Evolutionary conservation across 2,113 vertebrate genomes (phyloP), one percentile per base, ranked within the genome.

Genomic region (Malurus alboscapulatus): DNA sequence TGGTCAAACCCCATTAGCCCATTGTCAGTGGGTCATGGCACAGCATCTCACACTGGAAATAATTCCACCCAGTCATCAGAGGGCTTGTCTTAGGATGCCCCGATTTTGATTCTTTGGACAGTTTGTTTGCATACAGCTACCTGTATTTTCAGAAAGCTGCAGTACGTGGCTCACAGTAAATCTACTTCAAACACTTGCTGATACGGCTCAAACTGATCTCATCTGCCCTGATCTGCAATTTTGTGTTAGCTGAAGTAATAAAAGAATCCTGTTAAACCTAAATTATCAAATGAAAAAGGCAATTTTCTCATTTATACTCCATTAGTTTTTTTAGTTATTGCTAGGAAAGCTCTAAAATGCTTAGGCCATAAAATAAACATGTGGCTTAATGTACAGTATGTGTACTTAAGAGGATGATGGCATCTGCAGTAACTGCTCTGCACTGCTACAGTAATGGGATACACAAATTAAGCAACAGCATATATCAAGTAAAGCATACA

Each of bases 301-400:
- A 61, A 84, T 96, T 95, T 95, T 94, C 92, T 93, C 92, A 96
- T 78, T 86, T 93, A 94, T 94, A 84, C 80, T 92, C 94, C 73
- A 89, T 86, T 87, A 87, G 90, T 88, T 92, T 96, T 94, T 94
- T 93, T 95, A 93, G 89, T 95, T 91, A 96, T 93, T 94, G 92
- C 88, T 91, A 94, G 65, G 88, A 83, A 91, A 94, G 80, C 84
- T 95, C 87, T 95, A 82, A 92, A 96, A 96, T 92, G 88, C 80
- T 96, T 84, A 94, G 92, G 75, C 76, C 89, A 94, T 96, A 95
- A 94, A 96, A 96, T 96, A 93, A 96, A 95, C 92, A 91, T 95
- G 92, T 96, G 94, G 96, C 94, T 97, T 94, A 96, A 96, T 95
- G 79, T 96, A 95, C 92, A 97, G 93, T 85, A 90, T 94, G 79